phyloP scores from a whole-genome alignment of 2,888 invertebrate genomes.

The Scaeva pyrastri region DNA sequence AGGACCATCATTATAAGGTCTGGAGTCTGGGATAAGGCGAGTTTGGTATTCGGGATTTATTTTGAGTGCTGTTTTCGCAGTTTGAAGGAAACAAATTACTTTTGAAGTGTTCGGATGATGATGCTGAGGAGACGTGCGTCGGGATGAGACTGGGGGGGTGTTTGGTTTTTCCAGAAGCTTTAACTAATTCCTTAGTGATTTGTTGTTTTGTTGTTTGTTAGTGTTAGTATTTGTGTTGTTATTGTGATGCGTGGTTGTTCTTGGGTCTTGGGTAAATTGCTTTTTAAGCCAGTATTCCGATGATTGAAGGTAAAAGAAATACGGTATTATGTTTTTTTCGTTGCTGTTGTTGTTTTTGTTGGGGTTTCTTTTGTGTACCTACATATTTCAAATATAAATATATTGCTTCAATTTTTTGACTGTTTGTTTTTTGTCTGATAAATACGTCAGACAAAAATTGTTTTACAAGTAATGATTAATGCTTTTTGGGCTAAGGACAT shows the following conservation, averaged over 20 bases:
- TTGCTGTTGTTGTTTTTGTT: slow-evolving; percentile 2
- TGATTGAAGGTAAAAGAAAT: slow-evolving; percentile 26
- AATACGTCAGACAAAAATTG: no score
- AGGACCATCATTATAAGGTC: background rate
- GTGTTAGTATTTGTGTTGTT: background rate
- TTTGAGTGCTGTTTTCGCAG: slow-evolving; percentile 63
- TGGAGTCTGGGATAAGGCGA: slow-evolving; percentile 23
- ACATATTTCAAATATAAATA: no score
- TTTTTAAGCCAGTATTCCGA: slow-evolving; percentile 66
- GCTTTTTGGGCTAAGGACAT: no score
- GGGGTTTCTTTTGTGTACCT: background rate
- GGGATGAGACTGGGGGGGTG: background rate
- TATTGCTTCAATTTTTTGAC: no score
- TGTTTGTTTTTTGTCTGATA: no score
- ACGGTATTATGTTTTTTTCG: slow-evolving; percentile 7
- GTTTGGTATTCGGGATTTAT: slow-evolving; percentile 46
- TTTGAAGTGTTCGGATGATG: slow-evolving; percentile 64
- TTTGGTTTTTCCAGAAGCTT: slow-evolving; percentile 66
- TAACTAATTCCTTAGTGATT: slow-evolving; percentile 54
- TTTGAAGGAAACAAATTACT: slow-evolving; percentile 73
- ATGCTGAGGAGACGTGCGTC: background rate
- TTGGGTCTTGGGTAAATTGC: slow-evolving; percentile 54
- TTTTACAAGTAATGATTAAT: no score
- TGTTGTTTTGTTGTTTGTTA: background rate
- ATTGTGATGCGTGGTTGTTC: background rate